A percentile compares a stretch with the other conserved stretches of the same genome.
phyloP scores from a whole-genome alignment of 92 coral and sea anemone genomes.

The Hydrozoanthus gracilis region DNA sequence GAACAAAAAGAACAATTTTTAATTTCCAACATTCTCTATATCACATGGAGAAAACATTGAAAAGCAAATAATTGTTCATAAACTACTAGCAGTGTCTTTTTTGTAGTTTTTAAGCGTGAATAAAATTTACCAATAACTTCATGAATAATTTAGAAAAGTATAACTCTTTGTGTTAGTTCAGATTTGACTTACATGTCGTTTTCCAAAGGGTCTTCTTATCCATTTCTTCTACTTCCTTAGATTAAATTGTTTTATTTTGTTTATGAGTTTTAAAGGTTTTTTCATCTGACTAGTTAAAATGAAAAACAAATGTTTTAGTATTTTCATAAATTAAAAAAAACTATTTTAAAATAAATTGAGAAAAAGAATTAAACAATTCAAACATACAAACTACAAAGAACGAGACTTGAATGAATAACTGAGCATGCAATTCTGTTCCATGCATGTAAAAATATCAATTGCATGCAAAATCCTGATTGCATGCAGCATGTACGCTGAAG shows the following conservation, averaged over 20 bases:
- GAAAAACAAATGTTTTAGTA: no score
- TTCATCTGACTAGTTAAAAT: no score
- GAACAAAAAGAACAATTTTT: conserved; percentile 37
- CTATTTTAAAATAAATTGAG: no score
- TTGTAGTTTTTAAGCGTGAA: conserved; percentile 22
- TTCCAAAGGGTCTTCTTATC: neutral
- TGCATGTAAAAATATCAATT: no score
- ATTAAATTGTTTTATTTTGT: conserved; percentile 46
- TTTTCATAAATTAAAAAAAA: no score
- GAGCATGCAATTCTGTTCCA: no score
- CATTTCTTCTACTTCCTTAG: conserved; percentile 29
- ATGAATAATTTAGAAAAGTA: neutral
- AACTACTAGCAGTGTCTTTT: neutral
- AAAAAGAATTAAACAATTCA: no score
- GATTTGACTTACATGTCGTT: neutral
- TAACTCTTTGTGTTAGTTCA: neutral
- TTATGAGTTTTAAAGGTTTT: conserved; percentile 33
- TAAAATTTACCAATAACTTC: conserved; percentile 24
- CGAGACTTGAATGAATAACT: no score
- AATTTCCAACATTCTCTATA: conserved; percentile 24
- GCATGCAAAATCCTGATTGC: no score
- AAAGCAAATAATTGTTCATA: conserved; percentile 23
- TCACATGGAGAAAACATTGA: conserved; percentile 14
- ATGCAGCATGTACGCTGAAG: no score
- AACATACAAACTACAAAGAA: no score